phyloP scores from a whole-genome alignment of 1,140 invertebrate genomes.

The Brachionus paranguensis region DNA sequence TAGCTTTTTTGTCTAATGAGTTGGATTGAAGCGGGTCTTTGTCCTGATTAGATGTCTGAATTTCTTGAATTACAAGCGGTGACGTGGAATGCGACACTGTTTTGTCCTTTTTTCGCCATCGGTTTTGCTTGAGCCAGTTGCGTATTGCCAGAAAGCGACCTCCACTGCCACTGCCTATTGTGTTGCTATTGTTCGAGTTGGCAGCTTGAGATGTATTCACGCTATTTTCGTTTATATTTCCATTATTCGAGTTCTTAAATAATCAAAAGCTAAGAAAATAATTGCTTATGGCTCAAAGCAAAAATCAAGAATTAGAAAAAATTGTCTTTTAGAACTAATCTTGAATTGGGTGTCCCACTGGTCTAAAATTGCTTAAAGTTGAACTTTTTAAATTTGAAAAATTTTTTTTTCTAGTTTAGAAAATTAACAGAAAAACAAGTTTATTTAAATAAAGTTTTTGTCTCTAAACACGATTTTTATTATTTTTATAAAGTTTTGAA shows the following conservation, averaged over 20 bases:
- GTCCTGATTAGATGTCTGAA: background rate
- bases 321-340: background rate
- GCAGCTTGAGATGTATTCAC: background rate
- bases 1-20: conserved; percentile 5
- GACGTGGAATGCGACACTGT: background rate
- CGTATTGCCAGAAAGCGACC: conserved; percentile 34
- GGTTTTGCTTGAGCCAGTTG: conserved; percentile 35
- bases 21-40: conserved; percentile 1
- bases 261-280: background rate
- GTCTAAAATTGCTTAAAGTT: background rate
- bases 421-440: background rate
- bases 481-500: background rate
- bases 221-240: background rate
- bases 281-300: background rate
- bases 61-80: conserved; percentile 29
- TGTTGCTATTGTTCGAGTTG: conserved; percentile 8
- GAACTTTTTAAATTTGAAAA: background rate
- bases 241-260: background rate
- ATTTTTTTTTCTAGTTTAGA: background rate
- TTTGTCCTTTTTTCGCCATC: conserved; percentile 37
- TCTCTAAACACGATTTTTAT: background rate
- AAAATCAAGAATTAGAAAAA: background rate
- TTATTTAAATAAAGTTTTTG: background rate
- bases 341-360: background rate
- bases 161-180: background rate